Conservation (phyloP, 2,888 invertebrate species). For the Cephus pulcher region DNA sequence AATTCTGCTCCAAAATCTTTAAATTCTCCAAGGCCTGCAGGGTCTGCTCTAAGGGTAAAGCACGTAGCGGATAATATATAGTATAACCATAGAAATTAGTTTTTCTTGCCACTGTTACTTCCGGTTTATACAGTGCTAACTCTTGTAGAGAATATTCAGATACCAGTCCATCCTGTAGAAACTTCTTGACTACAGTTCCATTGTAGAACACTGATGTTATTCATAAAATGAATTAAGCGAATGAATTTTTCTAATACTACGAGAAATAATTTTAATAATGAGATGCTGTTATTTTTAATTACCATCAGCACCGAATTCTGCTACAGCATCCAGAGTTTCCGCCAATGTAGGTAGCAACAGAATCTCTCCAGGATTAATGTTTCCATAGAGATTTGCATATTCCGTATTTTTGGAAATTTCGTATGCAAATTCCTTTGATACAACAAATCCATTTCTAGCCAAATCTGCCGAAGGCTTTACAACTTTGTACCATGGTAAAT, state of each 20-base stretch:
- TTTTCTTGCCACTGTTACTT: conserved; percentile 34
- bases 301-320: conserved; percentile 61
- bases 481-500: conserved; percentile 71
- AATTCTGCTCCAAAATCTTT: conserved; percentile 41
- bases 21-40: conserved; percentile 45
- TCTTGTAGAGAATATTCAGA: conserved; percentile 52
- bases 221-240: not conserved
- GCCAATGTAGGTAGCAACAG: conserved; percentile 69
- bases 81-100: conserved; percentile 47
- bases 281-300: not conserved
- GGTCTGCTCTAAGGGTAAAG: conserved; percentile 36
- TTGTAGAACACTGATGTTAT: conserved; percentile 49
- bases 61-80: conserved; percentile 51
- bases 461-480: conserved; percentile 71
- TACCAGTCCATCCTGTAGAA: conserved; percentile 58
- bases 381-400: conserved; percentile 64
- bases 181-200: conserved; percentile 64
- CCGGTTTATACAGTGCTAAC: conserved; percentile 49
- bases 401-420: conserved; percentile 63
- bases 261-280: conserved; percentile 4
- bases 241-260: not conserved
- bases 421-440: conserved; percentile 67
- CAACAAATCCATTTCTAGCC: conserved; percentile 70
- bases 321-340: conserved; percentile 70
- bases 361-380: conserved; percentile 66